A percentile compares a stretch with the other conserved stretches of the same genome.
phyloP scores from a whole-genome alignment of 2,113 vertebrate genomes.

The Narcine bancroftii region DNA sequence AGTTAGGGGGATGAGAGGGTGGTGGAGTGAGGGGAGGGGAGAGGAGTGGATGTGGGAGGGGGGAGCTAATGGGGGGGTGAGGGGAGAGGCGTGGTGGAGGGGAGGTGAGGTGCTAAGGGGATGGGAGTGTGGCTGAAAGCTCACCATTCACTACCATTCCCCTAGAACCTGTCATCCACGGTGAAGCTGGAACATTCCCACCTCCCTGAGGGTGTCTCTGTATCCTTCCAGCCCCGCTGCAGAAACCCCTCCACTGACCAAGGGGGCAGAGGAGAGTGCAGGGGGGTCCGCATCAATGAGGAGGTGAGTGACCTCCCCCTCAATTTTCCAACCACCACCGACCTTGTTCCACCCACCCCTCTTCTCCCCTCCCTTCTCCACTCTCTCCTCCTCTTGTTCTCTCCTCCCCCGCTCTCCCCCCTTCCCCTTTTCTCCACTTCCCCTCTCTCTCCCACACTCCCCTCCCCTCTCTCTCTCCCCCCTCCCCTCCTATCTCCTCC shows the following conservation, averaged over 20 bases:
- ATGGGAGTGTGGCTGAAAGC: too few relatives aligned
- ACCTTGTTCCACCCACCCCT: too few relatives aligned
- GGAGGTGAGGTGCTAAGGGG: too few relatives aligned
- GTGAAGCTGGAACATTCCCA: background rate
- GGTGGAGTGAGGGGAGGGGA: background rate
- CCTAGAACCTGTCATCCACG: background rate
- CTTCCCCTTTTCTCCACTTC: too few relatives aligned
- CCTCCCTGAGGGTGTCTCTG: background rate
- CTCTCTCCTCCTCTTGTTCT: too few relatives aligned
- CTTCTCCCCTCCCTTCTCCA: too few relatives aligned
- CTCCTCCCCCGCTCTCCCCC: too few relatives aligned
- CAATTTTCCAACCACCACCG: too few relatives aligned
- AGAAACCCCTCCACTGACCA: background rate
- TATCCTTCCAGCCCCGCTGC: background rate
- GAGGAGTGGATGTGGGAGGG: background rate
- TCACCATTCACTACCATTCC: too few relatives aligned
- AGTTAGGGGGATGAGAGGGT: background rate
- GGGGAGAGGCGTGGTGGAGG: background rate
- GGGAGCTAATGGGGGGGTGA: background rate
- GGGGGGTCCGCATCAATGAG: background rate
- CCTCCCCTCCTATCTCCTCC: too few relatives aligned
- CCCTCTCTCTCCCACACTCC: too few relatives aligned
- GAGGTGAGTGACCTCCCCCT: background rate
- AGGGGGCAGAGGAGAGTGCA: background rate
- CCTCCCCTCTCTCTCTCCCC: too few relatives aligned